Conservation (phyloP, 1,140 invertebrate species). For the Sinella curviseta region DNA sequence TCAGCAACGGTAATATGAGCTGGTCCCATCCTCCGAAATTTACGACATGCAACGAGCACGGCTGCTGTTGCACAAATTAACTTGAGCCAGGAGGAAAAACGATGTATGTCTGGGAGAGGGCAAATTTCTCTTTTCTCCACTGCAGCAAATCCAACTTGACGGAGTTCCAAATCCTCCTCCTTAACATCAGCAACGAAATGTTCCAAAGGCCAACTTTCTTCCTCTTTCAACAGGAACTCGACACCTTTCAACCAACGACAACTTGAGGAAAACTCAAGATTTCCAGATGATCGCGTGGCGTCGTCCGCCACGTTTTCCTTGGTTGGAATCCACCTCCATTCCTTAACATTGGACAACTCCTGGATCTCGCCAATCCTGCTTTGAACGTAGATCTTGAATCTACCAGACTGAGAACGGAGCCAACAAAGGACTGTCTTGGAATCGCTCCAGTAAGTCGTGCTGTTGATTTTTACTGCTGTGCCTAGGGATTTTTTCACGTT, state of each 20-base stretch:
- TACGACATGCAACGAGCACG: no score
- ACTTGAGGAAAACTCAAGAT: not conserved
- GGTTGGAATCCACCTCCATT: constrained; percentile 18
- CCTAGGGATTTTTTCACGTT: not conserved
- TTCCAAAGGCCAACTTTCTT: not conserved
- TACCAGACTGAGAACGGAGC: no score
- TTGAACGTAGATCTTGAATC: not conserved
- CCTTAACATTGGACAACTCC: not conserved
- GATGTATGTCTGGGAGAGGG: no score
- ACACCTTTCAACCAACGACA: not conserved
- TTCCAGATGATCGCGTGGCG: not conserved
- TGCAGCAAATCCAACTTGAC: not conserved
- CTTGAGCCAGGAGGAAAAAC: no score
- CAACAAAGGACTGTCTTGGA: no score
- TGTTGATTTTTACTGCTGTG: not conserved
- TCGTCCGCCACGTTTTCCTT: constrained; percentile 18
- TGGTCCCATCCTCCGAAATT: not conserved
- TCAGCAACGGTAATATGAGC: not conserved
- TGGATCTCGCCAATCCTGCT: not conserved
- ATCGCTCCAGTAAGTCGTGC: no score
- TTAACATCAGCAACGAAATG: not conserved
- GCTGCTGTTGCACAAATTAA: no score
- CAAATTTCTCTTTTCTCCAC: no score
- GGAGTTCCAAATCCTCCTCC: no score
- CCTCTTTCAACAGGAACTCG: not conserved